Evolutionary conservation across 2,797 vertebrate species (phyloP).

Genomic region (Crocidura indochinensis): DNA sequence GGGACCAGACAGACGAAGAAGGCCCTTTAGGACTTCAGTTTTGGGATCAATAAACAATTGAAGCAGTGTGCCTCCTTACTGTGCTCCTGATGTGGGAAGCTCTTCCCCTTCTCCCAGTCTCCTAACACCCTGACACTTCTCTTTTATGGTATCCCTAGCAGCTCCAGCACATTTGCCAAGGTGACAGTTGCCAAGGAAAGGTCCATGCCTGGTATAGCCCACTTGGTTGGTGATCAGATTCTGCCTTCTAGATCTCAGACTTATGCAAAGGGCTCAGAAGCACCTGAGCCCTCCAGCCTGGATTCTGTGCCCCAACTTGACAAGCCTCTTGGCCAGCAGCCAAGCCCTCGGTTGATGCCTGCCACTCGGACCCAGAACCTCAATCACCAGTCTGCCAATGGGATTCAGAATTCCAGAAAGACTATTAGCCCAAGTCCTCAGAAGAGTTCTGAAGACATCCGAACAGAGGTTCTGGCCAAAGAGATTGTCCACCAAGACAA

Average conservation of each 20-base stretch:
- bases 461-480: slow-evolving; percentile 93
- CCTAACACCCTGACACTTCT: neutral
- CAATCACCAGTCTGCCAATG: neutral
- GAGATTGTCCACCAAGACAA: slow-evolving; percentile 94
- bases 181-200: slow-evolving; percentile 65
- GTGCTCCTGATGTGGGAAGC: neutral
- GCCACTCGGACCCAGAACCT: slow-evolving; percentile 34
- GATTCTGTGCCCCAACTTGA: slow-evolving; percentile 60
- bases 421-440: neutral
- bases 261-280: neutral
- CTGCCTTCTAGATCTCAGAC: slow-evolving; percentile 36
- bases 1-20: neutral
- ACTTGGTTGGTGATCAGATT: slow-evolving; percentile 18
- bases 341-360: slow-evolving; percentile 42
- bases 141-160: slow-evolving; percentile 68
- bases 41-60: neutral
- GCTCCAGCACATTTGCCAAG: slow-evolving; percentile 83
- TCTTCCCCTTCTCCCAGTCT: neutral
- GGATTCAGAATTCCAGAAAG: slow-evolving; percentile 26
- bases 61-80: neutral
- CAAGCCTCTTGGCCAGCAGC: slow-evolving; percentile 32
- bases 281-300: slow-evolving; percentile 52
- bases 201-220: neutral
- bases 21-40: neutral
- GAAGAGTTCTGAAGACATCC: slow-evolving; percentile 92